A percentile compares a stretch with the other conserved stretches of the same genome.
Evolutionary conservation across 1,140 invertebrate species (phyloP).

Genomic region (Polypedilum vanderplanki): DNA sequence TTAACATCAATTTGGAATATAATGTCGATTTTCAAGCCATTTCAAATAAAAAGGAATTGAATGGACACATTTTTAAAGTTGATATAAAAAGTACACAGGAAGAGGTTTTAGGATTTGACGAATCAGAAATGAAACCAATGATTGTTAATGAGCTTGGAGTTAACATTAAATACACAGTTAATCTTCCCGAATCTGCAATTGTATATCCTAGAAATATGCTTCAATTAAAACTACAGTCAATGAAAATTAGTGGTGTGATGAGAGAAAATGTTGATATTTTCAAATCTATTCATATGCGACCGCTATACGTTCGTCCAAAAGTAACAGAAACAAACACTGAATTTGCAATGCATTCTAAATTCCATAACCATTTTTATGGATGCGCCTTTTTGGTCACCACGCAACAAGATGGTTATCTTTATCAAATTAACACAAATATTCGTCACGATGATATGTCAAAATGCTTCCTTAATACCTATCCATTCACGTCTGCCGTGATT

Average conservation of each 20-base stretch:
- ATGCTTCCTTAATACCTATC: constrained; percentile 44
- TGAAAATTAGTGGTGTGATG: constrained; percentile 3
- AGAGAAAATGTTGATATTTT: constrained; percentile 8
- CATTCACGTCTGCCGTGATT: constrained; percentile 63
- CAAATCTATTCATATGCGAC: neutral
- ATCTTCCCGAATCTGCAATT: neutral
- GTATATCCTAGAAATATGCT: neutral
- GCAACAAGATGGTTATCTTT: constrained; percentile 29
- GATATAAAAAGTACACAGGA: neutral
- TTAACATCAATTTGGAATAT: neutral
- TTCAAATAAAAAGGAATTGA: neutral
- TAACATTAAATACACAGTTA: neutral
- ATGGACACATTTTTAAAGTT: neutral
- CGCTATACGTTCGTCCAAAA: neutral
- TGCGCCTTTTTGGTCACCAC: constrained; percentile 27
- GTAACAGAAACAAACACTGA: neutral
- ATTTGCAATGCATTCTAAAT: constrained; percentile 22
- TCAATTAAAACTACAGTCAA: neutral
- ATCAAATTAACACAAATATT: constrained; percentile 30
- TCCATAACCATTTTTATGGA: constrained; percentile 1
- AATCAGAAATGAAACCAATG: neutral
- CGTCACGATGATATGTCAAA: neutral
- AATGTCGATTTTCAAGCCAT: constrained; percentile 9
- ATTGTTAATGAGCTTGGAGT: neutral
- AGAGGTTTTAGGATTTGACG: neutral